Base-by-base conservation (phyloP, 2,888 invertebrate genomes). In the Steinernema scapterisci region DNA sequence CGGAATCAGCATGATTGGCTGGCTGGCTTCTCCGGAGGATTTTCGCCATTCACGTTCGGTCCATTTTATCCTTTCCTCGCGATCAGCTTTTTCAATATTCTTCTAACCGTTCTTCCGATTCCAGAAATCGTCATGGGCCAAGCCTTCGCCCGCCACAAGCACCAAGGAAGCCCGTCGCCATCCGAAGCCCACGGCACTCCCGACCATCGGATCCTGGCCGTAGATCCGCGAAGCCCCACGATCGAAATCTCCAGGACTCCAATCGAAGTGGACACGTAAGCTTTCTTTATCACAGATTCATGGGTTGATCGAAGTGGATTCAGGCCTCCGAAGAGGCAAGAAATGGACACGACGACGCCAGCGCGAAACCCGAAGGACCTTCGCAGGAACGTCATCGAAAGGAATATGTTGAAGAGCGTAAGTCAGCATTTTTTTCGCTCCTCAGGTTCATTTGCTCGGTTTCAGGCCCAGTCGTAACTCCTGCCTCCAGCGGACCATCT, bases 321-420 rank as follows among this genome's bases (percentile, higher is more conserved):
- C 13, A 48, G 48, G n/a, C 5, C 48, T n/a, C 48, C 48, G 13
- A 38, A 38, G 38, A 3, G 38, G 3, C 38, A 38, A 38, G 38
- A 38, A 38, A 38, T 9, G 38, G 38, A 38, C 9, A 3, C 31
- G 16, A 25, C 63, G 31, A 63, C 63, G 13, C 63, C 63, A 1
- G 63, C 63, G 7, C 27, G 63, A 2, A 16, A 9, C 31, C 63
- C 27, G 16, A 63, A 31, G n/a, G 63, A 63, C 5, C 27, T 63
- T 6, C 63, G 63, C 13, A 6, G 63, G 31, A 63, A 63, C 19
- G 63, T 63, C 38, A 63, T 63, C 16, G 63, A 63, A 63, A 23
- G 63, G 27, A 63, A 63, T 16, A 63, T 63, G 63, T n/a, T 63
- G 27, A 63, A 63, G 63, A 16, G 11, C 27, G 63, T 63, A n/a